Evolutionary conservation across 2,888 invertebrate species (phyloP).

Genomic region (Eucriotettix oculatus): DNA sequence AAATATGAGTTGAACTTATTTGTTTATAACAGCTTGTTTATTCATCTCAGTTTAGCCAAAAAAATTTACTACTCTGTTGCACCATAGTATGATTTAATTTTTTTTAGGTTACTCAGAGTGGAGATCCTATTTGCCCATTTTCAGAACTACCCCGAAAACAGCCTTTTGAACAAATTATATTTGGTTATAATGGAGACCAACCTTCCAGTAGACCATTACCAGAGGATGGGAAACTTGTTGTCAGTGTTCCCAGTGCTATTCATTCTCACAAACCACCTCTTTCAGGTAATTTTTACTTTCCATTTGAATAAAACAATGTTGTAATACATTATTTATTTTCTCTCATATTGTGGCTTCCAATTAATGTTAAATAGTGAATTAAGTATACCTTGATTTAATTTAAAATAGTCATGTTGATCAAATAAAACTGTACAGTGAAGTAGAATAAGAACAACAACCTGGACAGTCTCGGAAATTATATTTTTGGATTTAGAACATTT

Average conservation of each 20-base stretch:
- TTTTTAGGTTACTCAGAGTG: constrained; percentile 43
- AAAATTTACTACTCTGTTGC: background rate
- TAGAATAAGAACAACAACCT: no score
- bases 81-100: background rate
- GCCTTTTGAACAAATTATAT: constrained; percentile 68
- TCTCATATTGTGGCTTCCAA: no score
- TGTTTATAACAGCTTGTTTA: no score
- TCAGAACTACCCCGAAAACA: constrained; percentile 54
- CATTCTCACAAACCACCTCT: constrained; percentile 94
- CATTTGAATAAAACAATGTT: no score
- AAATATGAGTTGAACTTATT: no score
- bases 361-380: no score
- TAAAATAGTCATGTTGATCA: no score
- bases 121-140: constrained; percentile 52
- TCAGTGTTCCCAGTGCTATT: constrained; percentile 78
- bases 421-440: no score
- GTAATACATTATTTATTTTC: no score
- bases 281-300: constrained; percentile 31
- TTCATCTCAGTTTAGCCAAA: background rate
- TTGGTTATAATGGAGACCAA: constrained; percentile 28
- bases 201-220: constrained; percentile 14
- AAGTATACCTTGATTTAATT: no score
- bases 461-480: no score
- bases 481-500: no score
- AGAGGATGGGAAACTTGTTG: constrained; percentile 38